Percentiles rank a stretch among this genome's conserved stretches.
phyloP scores from a whole-genome alignment of 1,140 invertebrate genomes.

The Camponotus vicinus region DNA sequence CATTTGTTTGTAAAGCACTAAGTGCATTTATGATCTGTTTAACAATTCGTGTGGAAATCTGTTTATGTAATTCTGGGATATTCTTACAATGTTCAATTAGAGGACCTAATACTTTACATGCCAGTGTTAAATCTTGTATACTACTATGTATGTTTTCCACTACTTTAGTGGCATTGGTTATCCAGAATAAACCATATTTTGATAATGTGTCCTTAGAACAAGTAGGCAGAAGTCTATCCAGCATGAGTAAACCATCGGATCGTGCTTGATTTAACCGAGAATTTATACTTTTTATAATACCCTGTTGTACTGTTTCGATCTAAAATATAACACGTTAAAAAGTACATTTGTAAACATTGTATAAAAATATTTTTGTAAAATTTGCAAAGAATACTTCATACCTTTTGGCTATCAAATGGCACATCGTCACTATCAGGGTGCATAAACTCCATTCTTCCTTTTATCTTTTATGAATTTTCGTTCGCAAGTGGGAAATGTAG shows the following conservation, averaged over 20 bases:
- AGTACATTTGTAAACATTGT: neutral
- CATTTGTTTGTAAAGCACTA: conserved; percentile 64
- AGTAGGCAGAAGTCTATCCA: conserved; percentile 65
- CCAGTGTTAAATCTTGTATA: conserved; percentile 65
- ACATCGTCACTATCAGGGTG: conserved; percentile 62
- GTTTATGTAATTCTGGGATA: conserved; percentile 79
- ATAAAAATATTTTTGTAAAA: neutral
- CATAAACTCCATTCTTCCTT: too few species aligned
- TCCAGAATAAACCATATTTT: conserved; percentile 79
- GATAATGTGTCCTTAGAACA: conserved; percentile 73
- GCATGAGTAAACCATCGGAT: conserved; percentile 67
- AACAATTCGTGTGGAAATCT: conserved; percentile 80
- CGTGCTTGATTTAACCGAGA: conserved; percentile 71
- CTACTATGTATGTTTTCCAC: conserved; percentile 76
- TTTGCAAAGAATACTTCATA: conserved; percentile 44
- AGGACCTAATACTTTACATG: conserved; percentile 74
- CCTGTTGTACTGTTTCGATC: conserved; percentile 67
- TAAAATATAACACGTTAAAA: conserved; percentile 45
- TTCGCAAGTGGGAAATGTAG: too few species aligned
- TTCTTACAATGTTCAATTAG: conserved; percentile 73
- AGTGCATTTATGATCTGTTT: conserved; percentile 78
- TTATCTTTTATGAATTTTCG: neutral
- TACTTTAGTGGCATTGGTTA: conserved; percentile 76
- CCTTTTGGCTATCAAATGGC: conserved; percentile 71
- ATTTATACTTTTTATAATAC: conserved; percentile 72